Evolutionary conservation across 2,797 vertebrate genomes (phyloP).

Genomic region (Scleropages formosus): DNA sequence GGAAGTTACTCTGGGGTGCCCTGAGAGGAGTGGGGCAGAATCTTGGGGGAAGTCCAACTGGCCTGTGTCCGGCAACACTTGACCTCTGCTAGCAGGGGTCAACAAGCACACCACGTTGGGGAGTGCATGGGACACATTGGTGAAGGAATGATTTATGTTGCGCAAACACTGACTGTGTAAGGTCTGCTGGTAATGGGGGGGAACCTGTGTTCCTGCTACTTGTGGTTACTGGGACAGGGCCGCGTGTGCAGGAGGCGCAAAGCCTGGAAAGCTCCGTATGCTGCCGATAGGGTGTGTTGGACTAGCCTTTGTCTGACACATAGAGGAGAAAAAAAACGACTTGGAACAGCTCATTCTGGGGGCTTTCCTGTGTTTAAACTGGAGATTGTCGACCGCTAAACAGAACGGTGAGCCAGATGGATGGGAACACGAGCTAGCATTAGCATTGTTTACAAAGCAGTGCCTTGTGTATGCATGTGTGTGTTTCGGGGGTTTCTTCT

Average conservation of each 20-base stretch:
- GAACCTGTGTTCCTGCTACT: not conserved
- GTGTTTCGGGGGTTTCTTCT: not conserved
- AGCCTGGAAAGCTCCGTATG: not conserved
- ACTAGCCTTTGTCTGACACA: slow-evolving; percentile 12
- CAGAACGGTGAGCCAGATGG: not conserved
- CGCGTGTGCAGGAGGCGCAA: not conserved
- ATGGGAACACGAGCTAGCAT: not conserved
- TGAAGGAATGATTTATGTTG: not conserved
- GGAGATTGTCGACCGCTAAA: not conserved
- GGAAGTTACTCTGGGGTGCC: not conserved
- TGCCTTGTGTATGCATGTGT: not conserved
- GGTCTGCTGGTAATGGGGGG: slow-evolving; percentile 5
- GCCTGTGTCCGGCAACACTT: not conserved
- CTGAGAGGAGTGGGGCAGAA: not conserved
- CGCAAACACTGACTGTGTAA: not conserved
- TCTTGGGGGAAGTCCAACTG: not conserved
- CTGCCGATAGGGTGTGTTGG: not conserved
- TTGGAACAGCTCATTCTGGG: not conserved
- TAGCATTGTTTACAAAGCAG: not conserved
- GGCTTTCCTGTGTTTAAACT: slow-evolving; percentile 9
- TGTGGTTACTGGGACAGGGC: not conserved
- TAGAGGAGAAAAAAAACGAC: not conserved
- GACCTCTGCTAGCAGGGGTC: not conserved
- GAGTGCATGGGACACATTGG: not conserved
- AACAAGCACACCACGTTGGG: not conserved